Evolutionary conservation across 2,797 vertebrate species (phyloP), one percentile per base, ranked within the genome.

Genomic region (Streptopelia turtur): DNA sequence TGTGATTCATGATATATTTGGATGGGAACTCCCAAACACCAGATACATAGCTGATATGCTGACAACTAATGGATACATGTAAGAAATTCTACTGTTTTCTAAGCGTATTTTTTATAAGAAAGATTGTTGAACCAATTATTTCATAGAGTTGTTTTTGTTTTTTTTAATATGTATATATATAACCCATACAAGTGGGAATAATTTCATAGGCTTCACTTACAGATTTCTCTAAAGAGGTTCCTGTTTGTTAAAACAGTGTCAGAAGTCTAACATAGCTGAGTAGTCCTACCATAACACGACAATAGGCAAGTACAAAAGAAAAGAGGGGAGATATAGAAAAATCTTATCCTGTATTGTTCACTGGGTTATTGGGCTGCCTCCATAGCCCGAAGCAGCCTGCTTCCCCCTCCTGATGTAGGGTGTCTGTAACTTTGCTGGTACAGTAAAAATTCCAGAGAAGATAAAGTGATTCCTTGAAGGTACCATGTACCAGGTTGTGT

Each of bases 31-130:
- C 43, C 98, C 99, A 50, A 99, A 99, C 91, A 99, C 98, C 18
- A 98, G 99, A 98, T 99, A 98, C 76, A 99, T 99, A 21, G 98
- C 98, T 18, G 99, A 99, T 82, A 98, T 99, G 98, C 97, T 99
- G 22, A 94, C 99, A 7, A 71, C 98, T 41, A 98, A 99, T 45
- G 99, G 99, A 98, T 99, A 99, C 96, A 96, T 93, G 99, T 99
- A 97, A 64, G 98, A 95, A 91, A 79, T 18, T 20, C 10, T 49
- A 3, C 53, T 81, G 16, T 75, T 77, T 60, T 74, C 31, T 14
- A 83, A 60, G 13, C 6, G 13, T 20, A 30, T 56, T 83, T 69
- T 33, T 30, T 20, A 33, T 33, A n/a, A 43, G 56, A 43, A 87
- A 25, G 21, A 23, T 70, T 45, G n/a, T 72, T 76, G n/a, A 87